These are phyloP conservation scores for Chymomyza fuscimana DNA, from an alignment of 2,888 invertebrate species.

Conservation along the genomic window DNA sequence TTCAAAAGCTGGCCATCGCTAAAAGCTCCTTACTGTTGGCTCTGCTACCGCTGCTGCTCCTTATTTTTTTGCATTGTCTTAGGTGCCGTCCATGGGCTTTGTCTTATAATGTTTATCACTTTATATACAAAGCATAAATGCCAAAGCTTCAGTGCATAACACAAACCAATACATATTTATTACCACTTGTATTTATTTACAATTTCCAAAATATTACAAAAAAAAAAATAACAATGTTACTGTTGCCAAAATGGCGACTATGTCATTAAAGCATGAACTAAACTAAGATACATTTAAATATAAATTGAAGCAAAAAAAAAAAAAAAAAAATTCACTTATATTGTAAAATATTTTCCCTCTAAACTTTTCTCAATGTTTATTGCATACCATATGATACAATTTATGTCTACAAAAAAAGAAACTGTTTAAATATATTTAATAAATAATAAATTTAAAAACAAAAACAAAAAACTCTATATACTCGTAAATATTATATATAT, in stretches of 20 bases:
- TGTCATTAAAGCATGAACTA: slow-evolving; percentile 3
- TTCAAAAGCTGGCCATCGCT: too few species aligned
- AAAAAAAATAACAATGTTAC: slow-evolving; percentile 2
- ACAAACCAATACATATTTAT: slow-evolving; percentile 2
- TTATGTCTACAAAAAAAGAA: slow-evolving; percentile 41
- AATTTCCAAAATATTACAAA: slow-evolving; percentile 2
- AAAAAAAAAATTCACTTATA: slow-evolving; percentile 12
- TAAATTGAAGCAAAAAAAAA: slow-evolving; percentile 12
- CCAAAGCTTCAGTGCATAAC: slow-evolving; percentile 51
- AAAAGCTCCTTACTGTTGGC: neutral
- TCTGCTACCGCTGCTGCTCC: slow-evolving; percentile 4
- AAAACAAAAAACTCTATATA: slow-evolving; percentile 25
- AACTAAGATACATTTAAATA: neutral
- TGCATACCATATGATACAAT: slow-evolving; percentile 19
- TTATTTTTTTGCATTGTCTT: slow-evolving; percentile 54
- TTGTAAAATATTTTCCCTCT: slow-evolving; percentile 10
- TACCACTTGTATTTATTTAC: slow-evolving; percentile 14
- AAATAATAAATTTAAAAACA: slow-evolving; percentile 13
- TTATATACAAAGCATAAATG: slow-evolving; percentile 43
- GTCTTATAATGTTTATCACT: slow-evolving; percentile 51
- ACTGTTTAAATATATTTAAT: slow-evolving; percentile 24
- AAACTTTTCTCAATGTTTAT: slow-evolving; percentile 31
- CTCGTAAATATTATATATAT: slow-evolving; percentile 28
- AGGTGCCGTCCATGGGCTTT: slow-evolving; percentile 79
- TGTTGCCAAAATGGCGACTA: neutral